Percentiles rank a stretch among this genome's conserved stretches.
phyloP scores from a whole-genome alignment of 53 echinoderm and acorn worm species.

The Pentamera pediparva region DNA sequence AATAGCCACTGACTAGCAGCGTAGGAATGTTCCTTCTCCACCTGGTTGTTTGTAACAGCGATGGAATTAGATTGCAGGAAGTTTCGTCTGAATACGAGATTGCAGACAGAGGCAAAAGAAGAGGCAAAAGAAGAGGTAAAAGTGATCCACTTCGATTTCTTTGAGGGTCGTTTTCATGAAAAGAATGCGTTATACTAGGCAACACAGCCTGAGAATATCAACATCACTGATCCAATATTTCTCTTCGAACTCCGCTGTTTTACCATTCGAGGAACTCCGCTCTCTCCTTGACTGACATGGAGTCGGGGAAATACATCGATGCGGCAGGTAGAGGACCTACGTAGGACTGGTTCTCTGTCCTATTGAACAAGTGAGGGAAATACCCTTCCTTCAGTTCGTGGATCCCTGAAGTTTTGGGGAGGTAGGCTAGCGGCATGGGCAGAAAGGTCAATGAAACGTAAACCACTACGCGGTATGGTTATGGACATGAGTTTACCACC shows the following conservation, averaged over 20 bases:
- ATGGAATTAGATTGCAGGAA: slow-evolving; percentile 30
- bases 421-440: slow-evolving; percentile 14
- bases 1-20: slow-evolving; percentile 27
- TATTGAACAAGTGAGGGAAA: slow-evolving; percentile 36
- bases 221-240: slow-evolving; percentile 43
- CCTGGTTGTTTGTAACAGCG: slow-evolving; percentile 17
- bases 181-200: slow-evolving; percentile 13
- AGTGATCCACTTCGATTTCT: slow-evolving; percentile 49
- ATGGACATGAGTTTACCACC: slow-evolving; percentile 40
- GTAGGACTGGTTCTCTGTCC: slow-evolving; percentile 19
- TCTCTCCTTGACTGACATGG: slow-evolving; percentile 10
- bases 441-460: slow-evolving; percentile 39
- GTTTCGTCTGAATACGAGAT: slow-evolving; percentile 38
- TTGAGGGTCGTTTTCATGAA: slow-evolving; percentile 26
- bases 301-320: slow-evolving; percentile 1
- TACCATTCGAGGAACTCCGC: slow-evolving; percentile 22
- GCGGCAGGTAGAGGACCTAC: slow-evolving; percentile 28
- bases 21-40: slow-evolving; percentile 28
- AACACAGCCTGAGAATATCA: slow-evolving; percentile 35
- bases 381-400: slow-evolving; percentile 28
- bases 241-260: background rate
- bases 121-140: slow-evolving; percentile 25
- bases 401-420: slow-evolving; percentile 24
- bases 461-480: background rate
- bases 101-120: slow-evolving; percentile 58